Percentiles rank a stretch among this genome's conserved stretches.
These are phyloP conservation scores for Drosophila hydei DNA, from an alignment of 1,140 invertebrate genomes.

Conservation along the genomic window DNA sequence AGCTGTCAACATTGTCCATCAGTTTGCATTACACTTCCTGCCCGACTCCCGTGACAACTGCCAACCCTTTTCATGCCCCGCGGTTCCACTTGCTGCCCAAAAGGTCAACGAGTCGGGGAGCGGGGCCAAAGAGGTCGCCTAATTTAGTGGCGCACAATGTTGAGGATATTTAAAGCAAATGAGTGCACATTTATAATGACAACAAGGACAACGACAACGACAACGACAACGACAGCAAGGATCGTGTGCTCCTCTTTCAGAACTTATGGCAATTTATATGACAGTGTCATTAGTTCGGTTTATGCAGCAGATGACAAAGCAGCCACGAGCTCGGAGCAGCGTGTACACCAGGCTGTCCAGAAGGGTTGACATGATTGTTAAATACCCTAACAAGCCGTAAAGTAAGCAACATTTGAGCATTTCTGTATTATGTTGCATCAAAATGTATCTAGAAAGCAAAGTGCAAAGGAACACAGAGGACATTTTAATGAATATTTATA, in stretches of 20 bases:
- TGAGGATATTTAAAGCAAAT: slow-evolving; percentile 77
- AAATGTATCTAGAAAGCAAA: no score
- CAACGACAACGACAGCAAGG: slow-evolving; percentile 32
- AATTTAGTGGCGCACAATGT: slow-evolving; percentile 76
- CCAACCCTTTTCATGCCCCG: slow-evolving; percentile 64
- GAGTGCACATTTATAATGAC: slow-evolving; percentile 80
- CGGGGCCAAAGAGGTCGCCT: slow-evolving; percentile 64
- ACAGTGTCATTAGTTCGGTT: slow-evolving; percentile 53
- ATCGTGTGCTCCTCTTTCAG: slow-evolving; percentile 17
- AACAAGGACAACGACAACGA: slow-evolving; percentile 57
- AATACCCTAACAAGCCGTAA: slow-evolving; percentile 13
- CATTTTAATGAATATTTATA: no score
- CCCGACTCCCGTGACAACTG: slow-evolving; percentile 38
- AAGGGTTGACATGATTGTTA: not conserved
- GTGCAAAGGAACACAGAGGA: no score
- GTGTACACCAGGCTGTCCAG: not conserved
- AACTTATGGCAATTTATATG: slow-evolving; percentile 55
- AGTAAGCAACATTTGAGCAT: not conserved
- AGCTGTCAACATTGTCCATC: slow-evolving; percentile 74
- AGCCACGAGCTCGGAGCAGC: not conserved
- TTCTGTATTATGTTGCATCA: no score
- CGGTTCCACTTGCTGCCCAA: slow-evolving; percentile 78
- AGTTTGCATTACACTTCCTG: slow-evolving; percentile 41
- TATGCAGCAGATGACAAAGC: slow-evolving; percentile 35
- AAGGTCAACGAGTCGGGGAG: slow-evolving; percentile 56